Percentiles rank a stretch among this genome's conserved stretches.
Conservation (phyloP, 2,888 invertebrate genomes). For the Oxyteleia sp. region DNA sequence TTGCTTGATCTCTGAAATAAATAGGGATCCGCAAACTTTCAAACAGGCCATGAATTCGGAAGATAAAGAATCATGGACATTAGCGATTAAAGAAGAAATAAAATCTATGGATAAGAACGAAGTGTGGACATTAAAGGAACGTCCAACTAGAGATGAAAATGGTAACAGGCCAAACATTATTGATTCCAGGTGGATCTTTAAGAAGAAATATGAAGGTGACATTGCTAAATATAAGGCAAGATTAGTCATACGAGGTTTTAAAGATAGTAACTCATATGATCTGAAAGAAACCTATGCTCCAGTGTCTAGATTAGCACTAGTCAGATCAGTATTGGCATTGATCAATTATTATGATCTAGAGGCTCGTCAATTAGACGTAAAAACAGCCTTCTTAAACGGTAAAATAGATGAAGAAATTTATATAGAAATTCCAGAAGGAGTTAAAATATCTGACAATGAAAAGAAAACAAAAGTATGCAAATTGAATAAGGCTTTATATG, state of each 20-base stretch:
- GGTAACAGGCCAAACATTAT: constrained; percentile 21
- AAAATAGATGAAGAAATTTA: constrained; percentile 52
- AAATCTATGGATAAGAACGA: constrained; percentile 30
- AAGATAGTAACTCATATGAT: constrained; percentile 55
- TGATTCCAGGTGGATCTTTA: constrained; percentile 70
- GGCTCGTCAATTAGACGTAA: constrained; percentile 55
- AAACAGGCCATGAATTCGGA: constrained; percentile 21
- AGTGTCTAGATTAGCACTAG: not conserved
- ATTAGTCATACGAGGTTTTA: constrained; percentile 63
- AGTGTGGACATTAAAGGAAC: constrained; percentile 15
- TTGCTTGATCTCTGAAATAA: constrained; percentile 25
- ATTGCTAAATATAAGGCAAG: constrained; percentile 28
- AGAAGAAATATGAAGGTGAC: constrained; percentile 42
- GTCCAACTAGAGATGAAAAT: constrained; percentile 8
- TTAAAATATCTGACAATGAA: not conserved
- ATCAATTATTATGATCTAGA: constrained; percentile 40
- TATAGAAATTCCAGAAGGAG: constrained; percentile 4
- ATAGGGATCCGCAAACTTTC: constrained; percentile 3
- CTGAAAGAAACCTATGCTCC: constrained; percentile 59
- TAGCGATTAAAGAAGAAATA: constrained; percentile 25
- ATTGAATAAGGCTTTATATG: constrained; percentile 2
- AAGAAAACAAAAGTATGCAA: constrained; percentile 36
- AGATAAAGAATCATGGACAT: constrained; percentile 7
- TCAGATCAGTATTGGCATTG: constrained; percentile 42
- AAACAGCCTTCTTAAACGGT: constrained; percentile 70